Percentiles rank a stretch among this genome's conserved stretches.
These are phyloP conservation scores for Burhinus bistriatus DNA, from an alignment of 2,113 vertebrate genomes.

Conservation along the genomic window DNA sequence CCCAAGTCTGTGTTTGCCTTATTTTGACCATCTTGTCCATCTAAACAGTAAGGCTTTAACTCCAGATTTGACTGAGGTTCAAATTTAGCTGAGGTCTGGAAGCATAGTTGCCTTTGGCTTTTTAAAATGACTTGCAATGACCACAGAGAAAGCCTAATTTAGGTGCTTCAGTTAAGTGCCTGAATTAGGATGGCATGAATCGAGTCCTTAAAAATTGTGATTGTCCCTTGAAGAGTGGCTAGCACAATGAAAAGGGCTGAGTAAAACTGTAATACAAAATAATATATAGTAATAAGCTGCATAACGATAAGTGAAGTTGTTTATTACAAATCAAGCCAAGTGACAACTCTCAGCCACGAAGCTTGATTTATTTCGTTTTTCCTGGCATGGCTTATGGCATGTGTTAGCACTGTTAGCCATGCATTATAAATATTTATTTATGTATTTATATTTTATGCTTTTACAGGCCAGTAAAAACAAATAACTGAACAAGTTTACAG, in stretches of 20 bases:
- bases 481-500: slow-evolving; percentile 62
- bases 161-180: neutral
- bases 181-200: neutral
- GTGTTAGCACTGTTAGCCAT: slow-evolving; percentile 32
- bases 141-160: neutral
- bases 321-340: slow-evolving; percentile 35
- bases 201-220: neutral
- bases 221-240: neutral
- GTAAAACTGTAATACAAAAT: neutral
- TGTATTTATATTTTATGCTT: slow-evolving; percentile 64
- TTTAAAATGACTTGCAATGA: neutral
- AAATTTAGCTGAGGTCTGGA: neutral
- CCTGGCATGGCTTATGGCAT: neutral
- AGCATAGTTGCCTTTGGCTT: neutral
- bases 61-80: neutral
- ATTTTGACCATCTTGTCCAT: neutral
- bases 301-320: neutral
- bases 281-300: neutral
- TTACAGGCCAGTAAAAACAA: slow-evolving; percentile 64
- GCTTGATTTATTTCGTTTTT: slow-evolving; percentile 29
- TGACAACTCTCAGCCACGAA: neutral
- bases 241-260: neutral
- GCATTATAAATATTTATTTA: slow-evolving; percentile 72
- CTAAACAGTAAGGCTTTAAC: neutral
- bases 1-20: neutral